These are phyloP conservation scores for Hemitrygon akajei DNA, from an alignment of 2,797 vertebrate species.

Conservation along the genomic window DNA sequence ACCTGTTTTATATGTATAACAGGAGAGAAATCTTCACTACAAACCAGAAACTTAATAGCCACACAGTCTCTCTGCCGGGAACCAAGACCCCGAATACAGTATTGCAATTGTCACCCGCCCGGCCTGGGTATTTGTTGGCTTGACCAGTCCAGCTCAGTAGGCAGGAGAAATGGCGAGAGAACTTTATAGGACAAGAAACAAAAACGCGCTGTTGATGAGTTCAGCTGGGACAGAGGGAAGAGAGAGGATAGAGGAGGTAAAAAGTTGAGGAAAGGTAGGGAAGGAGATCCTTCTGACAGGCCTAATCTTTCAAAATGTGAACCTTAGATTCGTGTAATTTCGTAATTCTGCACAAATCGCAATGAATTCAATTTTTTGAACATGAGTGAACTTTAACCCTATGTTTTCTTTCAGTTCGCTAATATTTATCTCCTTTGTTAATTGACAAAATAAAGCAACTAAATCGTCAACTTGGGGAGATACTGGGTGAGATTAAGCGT, in stretches of 20 bases:
- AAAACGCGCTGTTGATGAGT: not conserved
- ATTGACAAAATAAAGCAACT: not conserved
- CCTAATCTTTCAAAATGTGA: constrained; percentile 1
- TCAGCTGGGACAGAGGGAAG: not conserved
- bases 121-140: not conserved
- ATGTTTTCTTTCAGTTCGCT: not conserved
- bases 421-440: not conserved
- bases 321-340: not conserved
- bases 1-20: not conserved
- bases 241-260: not conserved
- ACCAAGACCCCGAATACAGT: not conserved
- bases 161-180: not conserved
- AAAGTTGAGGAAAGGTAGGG: not conserved
- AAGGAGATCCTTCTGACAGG: not conserved
- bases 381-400: not conserved
- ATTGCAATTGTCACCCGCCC: too few species aligned
- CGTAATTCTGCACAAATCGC: not conserved
- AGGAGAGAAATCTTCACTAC: not conserved
- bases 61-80: not conserved
- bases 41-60: not conserved
- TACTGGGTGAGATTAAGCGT: not conserved
- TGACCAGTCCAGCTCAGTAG: not conserved
- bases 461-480: not conserved
- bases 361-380: not conserved
- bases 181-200: not conserved